Evolutionary conservation across 1,140 invertebrate genomes (phyloP).

Genomic region (Drosophila azteca): DNA sequence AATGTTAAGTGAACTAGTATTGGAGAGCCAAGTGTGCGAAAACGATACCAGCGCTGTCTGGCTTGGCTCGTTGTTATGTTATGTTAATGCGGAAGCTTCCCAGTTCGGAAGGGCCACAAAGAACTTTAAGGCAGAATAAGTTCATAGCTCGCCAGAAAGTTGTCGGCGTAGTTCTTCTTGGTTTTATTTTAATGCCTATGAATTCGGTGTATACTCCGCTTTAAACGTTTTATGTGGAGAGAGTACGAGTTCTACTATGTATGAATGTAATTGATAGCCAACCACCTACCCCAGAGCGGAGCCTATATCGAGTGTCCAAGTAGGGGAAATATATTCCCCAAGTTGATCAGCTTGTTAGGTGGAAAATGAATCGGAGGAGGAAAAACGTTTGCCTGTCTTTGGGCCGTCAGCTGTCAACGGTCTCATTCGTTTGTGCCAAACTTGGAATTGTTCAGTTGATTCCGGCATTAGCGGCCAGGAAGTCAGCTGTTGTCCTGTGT

Average conservation of each 20-base stretch:
- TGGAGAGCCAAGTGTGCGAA: constrained; percentile 44
- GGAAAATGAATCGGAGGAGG: too few relatives aligned
- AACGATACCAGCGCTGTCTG: constrained; percentile 38
- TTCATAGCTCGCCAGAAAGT: constrained; percentile 29
- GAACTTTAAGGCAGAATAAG: constrained; percentile 29
- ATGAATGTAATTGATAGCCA: too few relatives aligned
- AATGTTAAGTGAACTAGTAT: constrained; percentile 41
- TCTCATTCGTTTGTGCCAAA: too few relatives aligned
- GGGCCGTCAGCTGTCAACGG: too few relatives aligned
- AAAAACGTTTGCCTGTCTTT: too few relatives aligned
- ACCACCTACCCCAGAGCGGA: neutral
- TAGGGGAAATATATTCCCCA: constrained; percentile 26
- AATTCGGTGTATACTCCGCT: too few relatives aligned
- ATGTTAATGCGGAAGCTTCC: constrained; percentile 63
- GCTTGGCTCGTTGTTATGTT: constrained; percentile 46
- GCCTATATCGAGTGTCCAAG: neutral
- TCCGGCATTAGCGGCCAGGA: too few relatives aligned
- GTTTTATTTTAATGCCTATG: constrained; percentile 34
- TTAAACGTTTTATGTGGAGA: constrained; percentile 62
- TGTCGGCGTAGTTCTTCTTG: constrained; percentile 37
- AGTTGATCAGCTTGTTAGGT: too few relatives aligned
- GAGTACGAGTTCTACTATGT: too few relatives aligned
- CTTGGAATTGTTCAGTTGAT: too few relatives aligned
- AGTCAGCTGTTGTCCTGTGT: too few relatives aligned
- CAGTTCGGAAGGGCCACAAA: constrained; percentile 71